phyloP scores from a whole-genome alignment of 2,113 vertebrate species.

The Setophaga petechia region DNA sequence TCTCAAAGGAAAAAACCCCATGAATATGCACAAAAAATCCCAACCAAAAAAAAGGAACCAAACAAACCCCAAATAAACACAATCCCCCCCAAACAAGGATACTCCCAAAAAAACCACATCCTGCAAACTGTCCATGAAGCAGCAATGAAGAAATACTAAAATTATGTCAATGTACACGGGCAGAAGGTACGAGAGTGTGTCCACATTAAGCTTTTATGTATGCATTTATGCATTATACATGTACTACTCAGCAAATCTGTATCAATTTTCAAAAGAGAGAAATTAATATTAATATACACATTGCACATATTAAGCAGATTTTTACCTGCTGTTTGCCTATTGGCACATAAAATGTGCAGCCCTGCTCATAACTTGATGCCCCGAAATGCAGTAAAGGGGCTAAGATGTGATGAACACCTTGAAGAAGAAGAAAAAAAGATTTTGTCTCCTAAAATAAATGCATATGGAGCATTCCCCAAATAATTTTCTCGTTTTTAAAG shows the following conservation, averaged over 20 bases:
- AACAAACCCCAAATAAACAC: neutral
- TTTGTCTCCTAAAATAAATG: neutral
- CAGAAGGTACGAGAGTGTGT: neutral
- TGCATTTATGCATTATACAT: slow-evolving; percentile 61
- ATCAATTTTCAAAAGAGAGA: slow-evolving; percentile 56
- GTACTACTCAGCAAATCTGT: slow-evolving; percentile 69
- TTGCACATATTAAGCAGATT: slow-evolving; percentile 40
- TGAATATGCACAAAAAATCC: rapidly evolving
- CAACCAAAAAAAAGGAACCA: too few relatives aligned
- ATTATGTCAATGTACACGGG: neutral
- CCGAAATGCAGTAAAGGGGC: neutral
- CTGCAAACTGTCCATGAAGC: neutral
- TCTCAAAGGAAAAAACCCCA: neutral
- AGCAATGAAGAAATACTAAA: slow-evolving; percentile 28
- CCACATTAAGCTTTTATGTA: slow-evolving; percentile 65
- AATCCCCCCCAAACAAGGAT: neutral
- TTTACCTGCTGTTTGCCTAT: slow-evolving; percentile 22
- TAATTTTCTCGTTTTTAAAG: neutral
- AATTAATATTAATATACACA: slow-evolving; percentile 66
- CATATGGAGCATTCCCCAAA: neutral
- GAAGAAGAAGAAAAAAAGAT: neutral
- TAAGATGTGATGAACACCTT: neutral
- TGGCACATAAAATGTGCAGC: slow-evolving; percentile 36
- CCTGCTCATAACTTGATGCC: neutral
- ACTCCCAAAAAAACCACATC: neutral